Evolutionary conservation across 1,140 invertebrate genomes (phyloP).

Genomic region (Papilio helenus): DNA sequence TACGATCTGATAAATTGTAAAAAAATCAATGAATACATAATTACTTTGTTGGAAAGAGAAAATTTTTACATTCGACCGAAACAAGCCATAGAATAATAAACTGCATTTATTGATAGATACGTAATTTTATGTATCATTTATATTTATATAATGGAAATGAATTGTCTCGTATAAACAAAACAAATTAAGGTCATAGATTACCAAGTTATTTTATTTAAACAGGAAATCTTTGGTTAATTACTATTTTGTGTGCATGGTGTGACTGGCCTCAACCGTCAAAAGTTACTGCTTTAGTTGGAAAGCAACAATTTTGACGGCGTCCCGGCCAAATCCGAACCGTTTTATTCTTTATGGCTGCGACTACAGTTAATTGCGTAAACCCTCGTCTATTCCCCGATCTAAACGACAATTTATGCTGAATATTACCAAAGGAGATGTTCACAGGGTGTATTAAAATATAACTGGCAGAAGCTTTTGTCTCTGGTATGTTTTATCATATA

Average conservation of each 20-base stretch:
- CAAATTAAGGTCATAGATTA: no score
- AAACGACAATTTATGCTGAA: slow-evolving; percentile 77
- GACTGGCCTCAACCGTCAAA: slow-evolving; percentile 46
- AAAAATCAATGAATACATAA: no score
- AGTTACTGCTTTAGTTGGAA: slow-evolving; percentile 56
- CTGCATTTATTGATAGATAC: no score
- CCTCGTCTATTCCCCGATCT: slow-evolving; percentile 71
- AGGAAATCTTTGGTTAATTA: slow-evolving; percentile 12
- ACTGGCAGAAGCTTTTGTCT: neutral
- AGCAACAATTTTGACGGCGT: slow-evolving; percentile 56
- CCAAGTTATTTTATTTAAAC: neutral
- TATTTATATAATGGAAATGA: no score
- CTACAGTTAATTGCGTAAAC: slow-evolving; percentile 74
- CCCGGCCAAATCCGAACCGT: slow-evolving; percentile 61
- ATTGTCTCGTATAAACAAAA: no score
- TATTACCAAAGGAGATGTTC: slow-evolving; percentile 54
- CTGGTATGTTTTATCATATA: neutral
- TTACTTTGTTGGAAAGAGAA: no score
- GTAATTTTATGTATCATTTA: no score
- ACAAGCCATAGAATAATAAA: no score
- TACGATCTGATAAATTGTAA: no score
- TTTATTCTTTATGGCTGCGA: slow-evolving; percentile 75
- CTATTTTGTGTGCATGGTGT: neutral
- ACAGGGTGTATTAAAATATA: slow-evolving; percentile 49
- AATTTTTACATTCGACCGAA: no score